Base-by-base conservation (phyloP, 2,888 invertebrate genomes). In the Plutella xylostella region DNA sequence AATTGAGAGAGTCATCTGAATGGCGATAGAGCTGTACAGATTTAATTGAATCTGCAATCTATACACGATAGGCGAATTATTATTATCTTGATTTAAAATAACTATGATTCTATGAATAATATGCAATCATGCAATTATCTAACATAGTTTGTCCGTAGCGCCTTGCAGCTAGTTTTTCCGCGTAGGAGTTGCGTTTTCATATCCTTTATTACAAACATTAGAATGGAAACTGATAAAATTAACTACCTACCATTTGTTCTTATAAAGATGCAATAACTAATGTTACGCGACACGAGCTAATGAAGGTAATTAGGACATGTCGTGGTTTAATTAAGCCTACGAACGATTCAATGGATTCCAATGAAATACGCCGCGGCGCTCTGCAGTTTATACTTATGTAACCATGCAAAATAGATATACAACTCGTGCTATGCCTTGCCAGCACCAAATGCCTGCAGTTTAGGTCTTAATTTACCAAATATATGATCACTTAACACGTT, bases 371-470 rank as follows among this genome's bases (percentile, higher is more conserved):
- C 12, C 20, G 19, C 37, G 40, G 39, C 42, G 41, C 41, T 62
- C 50, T 63, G 61, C 61, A 59, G 60, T 55, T 52, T n/a, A n/a
- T n/a, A 68, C 65, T 68, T 62, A 69, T 68, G 54, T 51, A 60
- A 55, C 51, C n/a, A n/a, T n/a, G n/a, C n/a, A n/a, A n/a, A n/a
- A n/a, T n/a, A n/a, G n/a, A n/a, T n/a, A n/a, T n/a, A n/a, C n/a
- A n/a, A n/a, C n/a, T n/a, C n/a, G n/a, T n/a, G n/a, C n/a, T n/a
- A n/a, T n/a, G n/a, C n/a, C n/a, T n/a, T n/a, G n/a, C n/a, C n/a
- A n/a, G n/a, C n/a, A n/a, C n/a, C n/a, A n/a, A n/a, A n/a, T n/a
- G n/a, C n/a, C n/a, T n/a, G n/a, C n/a, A n/a, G n/a, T n/a, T n/a
- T n/a, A n/a, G n/a, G n/a, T n/a, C n/a, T n/a, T n/a, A n/a, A n/a